phyloP scores from a whole-genome alignment of 2,113 vertebrate species.

The Microcebus murinus region DNA sequence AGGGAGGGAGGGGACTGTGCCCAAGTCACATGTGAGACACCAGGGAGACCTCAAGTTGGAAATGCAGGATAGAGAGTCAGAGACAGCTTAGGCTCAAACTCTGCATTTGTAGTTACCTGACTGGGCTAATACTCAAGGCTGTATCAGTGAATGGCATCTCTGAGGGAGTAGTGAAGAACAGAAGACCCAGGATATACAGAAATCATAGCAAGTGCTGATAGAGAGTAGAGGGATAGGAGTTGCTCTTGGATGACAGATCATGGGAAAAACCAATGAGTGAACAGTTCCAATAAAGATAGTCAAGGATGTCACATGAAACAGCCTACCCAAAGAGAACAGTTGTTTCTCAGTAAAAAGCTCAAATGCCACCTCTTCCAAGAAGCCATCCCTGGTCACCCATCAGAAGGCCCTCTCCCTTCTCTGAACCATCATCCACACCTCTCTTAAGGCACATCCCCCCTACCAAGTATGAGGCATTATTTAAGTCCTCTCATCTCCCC shows the following conservation, averaged over 20 bases:
- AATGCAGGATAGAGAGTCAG: not conserved
- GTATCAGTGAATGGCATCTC: not conserved
- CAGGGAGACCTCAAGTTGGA: not conserved
- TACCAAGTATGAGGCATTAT: not conserved
- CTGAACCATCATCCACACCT: not conserved
- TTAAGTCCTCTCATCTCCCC: not conserved
- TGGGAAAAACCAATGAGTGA: not conserved
- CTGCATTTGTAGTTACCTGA: not conserved
- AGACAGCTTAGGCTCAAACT: not conserved
- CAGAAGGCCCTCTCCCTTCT: not conserved
- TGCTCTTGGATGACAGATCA: not conserved
- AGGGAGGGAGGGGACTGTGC: not conserved
- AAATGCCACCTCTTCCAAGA: constrained; percentile 5
- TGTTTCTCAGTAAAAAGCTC: not conserved
- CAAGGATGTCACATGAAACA: not conserved
- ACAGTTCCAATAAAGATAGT: not conserved
- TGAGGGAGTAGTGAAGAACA: not conserved
- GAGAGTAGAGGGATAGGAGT: not conserved
- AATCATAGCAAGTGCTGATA: not conserved
- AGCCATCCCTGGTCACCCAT: not conserved
- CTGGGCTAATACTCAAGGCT: not conserved
- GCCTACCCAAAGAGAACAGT: not conserved
- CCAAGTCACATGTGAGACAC: not conserved
- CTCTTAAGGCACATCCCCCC: not conserved
- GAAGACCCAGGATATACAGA: not conserved